A percentile compares a stretch with the other conserved stretches of the same genome.
Conservation (phyloP, 2,113 vertebrate genomes). For the Forbesichthys agassizii region DNA sequence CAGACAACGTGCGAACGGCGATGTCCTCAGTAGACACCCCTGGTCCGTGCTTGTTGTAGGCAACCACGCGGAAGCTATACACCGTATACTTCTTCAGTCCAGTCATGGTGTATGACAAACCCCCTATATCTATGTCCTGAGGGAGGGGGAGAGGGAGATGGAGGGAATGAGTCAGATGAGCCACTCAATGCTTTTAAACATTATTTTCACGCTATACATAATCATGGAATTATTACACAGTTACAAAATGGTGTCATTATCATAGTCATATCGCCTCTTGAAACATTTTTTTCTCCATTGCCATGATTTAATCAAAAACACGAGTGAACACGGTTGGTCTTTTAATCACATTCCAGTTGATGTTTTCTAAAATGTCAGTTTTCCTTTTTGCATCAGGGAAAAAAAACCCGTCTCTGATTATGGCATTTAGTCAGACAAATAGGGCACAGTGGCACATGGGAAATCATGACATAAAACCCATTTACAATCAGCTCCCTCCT, state of each 20-base stretch:
- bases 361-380: slow-evolving; percentile 11
- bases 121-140: slow-evolving; percentile 86
- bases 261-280: no score
- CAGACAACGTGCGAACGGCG: slow-evolving; percentile 84
- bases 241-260: no score
- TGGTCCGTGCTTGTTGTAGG: slow-evolving; percentile 93
- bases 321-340: slow-evolving; percentile 8
- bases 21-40: slow-evolving; percentile 95
- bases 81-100: slow-evolving; percentile 92
- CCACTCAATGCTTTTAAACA: no score
- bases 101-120: slow-evolving; percentile 81
- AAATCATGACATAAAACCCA: slow-evolving; percentile 29
- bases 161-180: background rate
- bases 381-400: background rate
- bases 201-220: no score
- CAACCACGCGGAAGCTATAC: slow-evolving; percentile 94
- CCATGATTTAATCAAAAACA: background rate
- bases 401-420: slow-evolving; percentile 25
- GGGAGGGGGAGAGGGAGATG: slow-evolving; percentile 11
- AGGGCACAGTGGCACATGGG: slow-evolving; percentile 18
- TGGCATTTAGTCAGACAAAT: slow-evolving; percentile 46
- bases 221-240: no score
- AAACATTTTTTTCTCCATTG: no score
- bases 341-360: slow-evolving; percentile 34
- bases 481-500: slow-evolving; percentile 45